Evolutionary conservation across 2,113 vertebrate genomes (phyloP), one percentile per base, ranked within the genome.

Genomic region (Ia io): DNA sequence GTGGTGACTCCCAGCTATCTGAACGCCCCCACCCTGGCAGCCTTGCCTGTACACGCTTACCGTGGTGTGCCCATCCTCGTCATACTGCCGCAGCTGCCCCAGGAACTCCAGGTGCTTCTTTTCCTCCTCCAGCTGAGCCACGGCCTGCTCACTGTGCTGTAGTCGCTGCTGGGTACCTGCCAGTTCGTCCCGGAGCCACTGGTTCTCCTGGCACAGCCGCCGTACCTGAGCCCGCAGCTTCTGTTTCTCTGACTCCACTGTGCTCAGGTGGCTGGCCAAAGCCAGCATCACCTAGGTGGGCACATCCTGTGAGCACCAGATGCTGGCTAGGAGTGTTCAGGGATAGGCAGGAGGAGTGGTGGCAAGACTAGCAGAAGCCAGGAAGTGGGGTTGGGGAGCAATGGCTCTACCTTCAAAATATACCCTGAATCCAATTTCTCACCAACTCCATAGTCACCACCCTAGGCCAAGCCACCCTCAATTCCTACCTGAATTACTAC

Each of bases 71-170:
- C 99, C 98, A 13, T 99, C 99, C 37, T 99, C 99, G 0, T 99
- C 99, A 0, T 99, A 99, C 94, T 99, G 99, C 97, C 99, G 99
- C 84, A 99, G 98, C 98, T 99, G 99, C 96, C 99, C 99, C 99
- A 99, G 99, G 97, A 99, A 99, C 97, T 99, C 99, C 84, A 99
- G 98, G 95, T 99, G 99, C 86, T 99, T 99, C 98, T 99, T 99
- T 96, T 99, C 99, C 97, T 99, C 99, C 98, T 99, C 99, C 59
- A 99, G 98, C 97, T 99, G 99, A 30, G 99, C 99, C 97, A 99
- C 99, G 0, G 98, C 99, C 97, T 99, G 99, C 28, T 99, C 99
- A 6, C 99, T 99, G 93, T 98, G 99, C 98, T 99, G 99, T 79
- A 99, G 98, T 97, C 99, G 99, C 98, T 99, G 99, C 98, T 99